Evolutionary conservation across 2,113 vertebrate species (phyloP), one percentile per base, ranked within the genome.

Genomic region (Cephalopterus ornatus): DNA sequence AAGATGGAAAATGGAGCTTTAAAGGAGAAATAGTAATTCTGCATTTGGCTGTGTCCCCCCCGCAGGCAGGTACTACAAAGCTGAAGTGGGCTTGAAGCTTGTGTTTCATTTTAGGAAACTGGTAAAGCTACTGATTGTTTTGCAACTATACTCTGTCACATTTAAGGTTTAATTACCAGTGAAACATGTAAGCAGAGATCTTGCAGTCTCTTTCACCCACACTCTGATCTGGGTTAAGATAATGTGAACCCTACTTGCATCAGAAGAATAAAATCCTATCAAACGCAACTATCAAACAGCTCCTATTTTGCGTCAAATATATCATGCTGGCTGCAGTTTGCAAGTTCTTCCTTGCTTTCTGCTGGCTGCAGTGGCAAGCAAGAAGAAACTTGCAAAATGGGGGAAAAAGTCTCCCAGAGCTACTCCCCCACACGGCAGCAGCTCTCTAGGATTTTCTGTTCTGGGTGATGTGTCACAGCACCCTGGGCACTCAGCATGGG

Each of bases 31-130:
- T 0, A 62, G 79, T 11, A 44, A 41, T 50, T 80, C 44, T 71
- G 47, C 47, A 71, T 75, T 84, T 78, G 74, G 30, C 74, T 88
- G 87, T 83, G 92, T 90, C 74, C 82, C 93, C 93, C 85, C 75
- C 76, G 89, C 91, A 95, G 75, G 95, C 85, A 90, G 67, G 33
- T 58, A 65, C 41, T 65, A 63, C 41, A 85, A 65, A 88, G 59
- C 44, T 72, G 52, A 95, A 78, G 49, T 4, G 8, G 39, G 41
- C 47, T 53, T 73, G 11, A 28, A 81, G 68, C 32, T 78, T 33
- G 19, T 14, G 18, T 28, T 95, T 49, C 12, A 26, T 79, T 97
- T 73, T 20, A 91, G 52, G 65, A 63, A 91, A 81, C 33, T 17
- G 16, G 5, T 71, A 65, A 85, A 87, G 17, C 39, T 77, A n/a